phyloP scores from a whole-genome alignment of 2,113 vertebrate genomes.

The Rattus norvegicus region DNA sequence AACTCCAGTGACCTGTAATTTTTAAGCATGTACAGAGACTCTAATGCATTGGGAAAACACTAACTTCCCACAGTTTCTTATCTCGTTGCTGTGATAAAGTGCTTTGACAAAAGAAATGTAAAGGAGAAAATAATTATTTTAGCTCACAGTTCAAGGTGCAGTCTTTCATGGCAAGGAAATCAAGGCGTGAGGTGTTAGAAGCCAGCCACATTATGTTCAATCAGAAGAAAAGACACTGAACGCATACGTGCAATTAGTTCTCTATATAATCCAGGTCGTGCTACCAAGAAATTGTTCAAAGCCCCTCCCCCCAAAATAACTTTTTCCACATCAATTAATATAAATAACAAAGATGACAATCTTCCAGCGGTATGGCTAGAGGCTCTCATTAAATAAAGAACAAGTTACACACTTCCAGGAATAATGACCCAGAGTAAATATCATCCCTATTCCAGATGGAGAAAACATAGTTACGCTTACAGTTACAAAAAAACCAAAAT shows the following conservation, averaged over 20 bases:
- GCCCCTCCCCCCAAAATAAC: too few species aligned
- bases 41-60: neutral
- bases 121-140: neutral
- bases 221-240: neutral
- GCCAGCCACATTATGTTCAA: neutral
- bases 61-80: neutral
- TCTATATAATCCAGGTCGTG: neutral
- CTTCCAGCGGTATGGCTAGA: neutral
- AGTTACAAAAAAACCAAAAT: neutral
- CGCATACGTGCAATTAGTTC: too few species aligned
- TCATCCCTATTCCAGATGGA: neutral
- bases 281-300: neutral
- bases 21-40: slow-evolving; percentile 13
- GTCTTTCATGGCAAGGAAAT: neutral
- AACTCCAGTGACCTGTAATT: neutral
- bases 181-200: neutral
- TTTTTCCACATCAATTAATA: neutral
- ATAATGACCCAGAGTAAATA: neutral
- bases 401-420: neutral
- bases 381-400: neutral
- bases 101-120: neutral
- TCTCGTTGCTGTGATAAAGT: neutral
- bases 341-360: neutral
- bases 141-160: neutral
- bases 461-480: neutral